Evolutionary conservation across 2,113 vertebrate genomes (phyloP), one percentile per base, ranked within the genome.

Genomic region (Lynx canadensis): DNA sequence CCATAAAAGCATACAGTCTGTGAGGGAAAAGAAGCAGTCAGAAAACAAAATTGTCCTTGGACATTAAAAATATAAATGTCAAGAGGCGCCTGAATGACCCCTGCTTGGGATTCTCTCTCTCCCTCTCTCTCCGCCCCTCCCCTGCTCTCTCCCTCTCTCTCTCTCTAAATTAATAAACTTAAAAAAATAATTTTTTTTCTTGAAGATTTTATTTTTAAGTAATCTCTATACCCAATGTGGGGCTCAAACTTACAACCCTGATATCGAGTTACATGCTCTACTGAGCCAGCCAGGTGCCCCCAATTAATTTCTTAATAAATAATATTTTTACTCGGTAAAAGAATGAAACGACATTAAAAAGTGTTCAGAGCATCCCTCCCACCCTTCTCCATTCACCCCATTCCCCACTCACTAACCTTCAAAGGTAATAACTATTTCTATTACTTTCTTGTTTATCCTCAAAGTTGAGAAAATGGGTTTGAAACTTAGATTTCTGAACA

Each of bases 241-340:
- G 36, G 23, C 38, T 41, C 71, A 41, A 74, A 41, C 15, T 68
- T 33, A 68, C 36, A 74, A 27, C 23, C 3, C 71, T 13, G 23
- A 74, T 12, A 74, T 14, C 38, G 38, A 41, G 71, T 74, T 74
- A 12, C 38, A 7, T 23, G 23, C 38, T 74, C 12, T 74, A 74
- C 36, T 74, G 23, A 74, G 38, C 71, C 71, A 41, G 71, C 12
- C 71, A 74, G 71, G 38, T 74, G 38, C 23, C 71, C 71, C 38
- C 71, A 74, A 48, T 66, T 85, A 36, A 55, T 48, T 71, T 69
- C 11, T 78, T 83, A 90, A 38, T 41, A 79, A 90, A 38, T 41
- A 79, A 84, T 65, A 84, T 52, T 45, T 79, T 76, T 92, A 76
- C 41, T 92, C 82, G 38, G 25, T 65, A 73, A 89, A 84, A 94